A percentile compares a stretch with the other conserved stretches of the same genome.
These are phyloP conservation scores for Thunnus maccoyii DNA, from an alignment of 2,113 vertebrate species.

Conservation along the genomic window DNA sequence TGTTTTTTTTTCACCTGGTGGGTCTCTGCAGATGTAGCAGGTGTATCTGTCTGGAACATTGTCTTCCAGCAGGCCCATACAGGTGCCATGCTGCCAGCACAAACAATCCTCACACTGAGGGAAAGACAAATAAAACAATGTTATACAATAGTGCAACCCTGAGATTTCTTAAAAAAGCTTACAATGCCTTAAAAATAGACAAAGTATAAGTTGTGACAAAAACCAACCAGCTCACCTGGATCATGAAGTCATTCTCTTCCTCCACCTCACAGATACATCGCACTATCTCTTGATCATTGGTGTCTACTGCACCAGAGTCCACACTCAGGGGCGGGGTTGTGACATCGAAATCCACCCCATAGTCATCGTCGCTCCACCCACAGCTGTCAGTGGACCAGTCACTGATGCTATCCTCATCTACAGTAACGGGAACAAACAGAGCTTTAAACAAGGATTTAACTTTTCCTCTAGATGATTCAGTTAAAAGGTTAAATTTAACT, in stretches of 20 bases:
- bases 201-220: rapidly evolving
- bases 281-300: conserved; percentile 91
- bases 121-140: neutral
- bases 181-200: neutral
- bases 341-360: conserved; percentile 89
- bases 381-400: conserved; percentile 95
- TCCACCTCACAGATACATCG: conserved; percentile 96
- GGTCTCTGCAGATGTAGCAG: conserved; percentile 96
- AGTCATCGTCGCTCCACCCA: conserved; percentile 95
- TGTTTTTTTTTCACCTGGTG: conserved; percentile 88
- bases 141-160: neutral
- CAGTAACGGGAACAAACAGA: conserved; percentile 4
- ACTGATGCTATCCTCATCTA: conserved; percentile 93
- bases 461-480: neutral
- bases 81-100: conserved; percentile 98
- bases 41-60: conserved; percentile 95
- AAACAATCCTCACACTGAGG: conserved; percentile 96
- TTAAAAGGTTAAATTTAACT: neutral
- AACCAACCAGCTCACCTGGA: conserved; percentile 87
- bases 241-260: conserved; percentile 99
- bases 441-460: neutral
- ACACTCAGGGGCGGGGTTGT: conserved; percentile 90
- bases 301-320: conserved; percentile 82
- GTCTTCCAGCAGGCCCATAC: conserved; percentile 97
- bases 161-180: neutral